A percentile compares a stretch with the other conserved stretches of the same genome.
Evolutionary conservation across 2,888 invertebrate species (phyloP).

Genomic region (Mesochorus sp.): DNA sequence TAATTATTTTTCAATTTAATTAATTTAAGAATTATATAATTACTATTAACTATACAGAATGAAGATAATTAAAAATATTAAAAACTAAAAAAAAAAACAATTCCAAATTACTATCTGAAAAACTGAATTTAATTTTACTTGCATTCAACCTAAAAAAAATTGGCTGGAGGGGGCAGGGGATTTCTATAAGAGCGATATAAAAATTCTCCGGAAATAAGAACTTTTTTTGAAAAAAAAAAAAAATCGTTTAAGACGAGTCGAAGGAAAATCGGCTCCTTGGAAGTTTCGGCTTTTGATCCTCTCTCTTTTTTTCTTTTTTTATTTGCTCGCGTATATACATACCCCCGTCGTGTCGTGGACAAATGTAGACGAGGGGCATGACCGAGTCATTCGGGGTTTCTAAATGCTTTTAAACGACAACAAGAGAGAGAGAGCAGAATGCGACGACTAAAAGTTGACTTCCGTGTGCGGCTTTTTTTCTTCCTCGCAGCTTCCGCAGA

Average conservation of each 20-base stretch:
- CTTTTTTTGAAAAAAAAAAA: background rate
- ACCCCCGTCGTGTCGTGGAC: conserved; percentile 55
- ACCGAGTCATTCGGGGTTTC: conserved; percentile 37
- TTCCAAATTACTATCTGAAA: no score
- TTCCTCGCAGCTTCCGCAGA: conserved; percentile 20
- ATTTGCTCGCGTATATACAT: background rate
- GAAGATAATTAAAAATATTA: no score
- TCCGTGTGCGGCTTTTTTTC: conserved; percentile 51
- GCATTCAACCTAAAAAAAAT: no score
- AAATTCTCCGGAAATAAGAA: no score
- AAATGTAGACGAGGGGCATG: conserved; percentile 54
- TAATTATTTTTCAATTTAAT: no score
- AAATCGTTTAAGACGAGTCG: no score
- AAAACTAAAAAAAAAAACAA: no score
- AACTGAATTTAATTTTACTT: no score
- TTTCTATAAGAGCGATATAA: no score
- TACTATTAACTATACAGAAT: no score
- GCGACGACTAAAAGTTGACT: conserved; percentile 58
- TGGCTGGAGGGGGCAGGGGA: no score
- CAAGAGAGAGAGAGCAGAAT: conserved; percentile 21
- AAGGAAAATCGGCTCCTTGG: background rate
- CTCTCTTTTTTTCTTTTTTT: conserved; percentile 15
- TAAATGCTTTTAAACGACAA: conserved; percentile 62
- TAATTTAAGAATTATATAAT: no score
- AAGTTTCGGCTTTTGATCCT: conserved; percentile 1